These are phyloP conservation scores for Dryomyza anilis DNA, from an alignment of 2,888 invertebrate species.

Conservation along the genomic window DNA sequence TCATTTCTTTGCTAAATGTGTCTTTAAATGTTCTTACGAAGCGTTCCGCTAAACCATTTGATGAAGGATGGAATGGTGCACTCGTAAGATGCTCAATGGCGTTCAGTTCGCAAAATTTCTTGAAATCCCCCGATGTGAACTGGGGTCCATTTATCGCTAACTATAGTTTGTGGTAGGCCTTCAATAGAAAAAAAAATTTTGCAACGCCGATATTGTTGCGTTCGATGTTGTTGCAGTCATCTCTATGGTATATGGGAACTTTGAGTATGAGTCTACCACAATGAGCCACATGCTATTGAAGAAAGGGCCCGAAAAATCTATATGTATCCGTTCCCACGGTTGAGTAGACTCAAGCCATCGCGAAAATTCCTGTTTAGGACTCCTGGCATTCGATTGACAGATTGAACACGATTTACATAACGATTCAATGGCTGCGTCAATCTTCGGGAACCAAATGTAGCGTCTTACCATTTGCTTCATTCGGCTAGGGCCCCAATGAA, in stretches of 20 bases:
- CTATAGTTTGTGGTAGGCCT: constrained; percentile 38
- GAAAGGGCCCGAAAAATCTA: constrained; percentile 30
- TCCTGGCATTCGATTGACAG: neutral
- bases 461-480: neutral
- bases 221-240: constrained; percentile 35
- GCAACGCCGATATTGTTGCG: constrained; percentile 35
- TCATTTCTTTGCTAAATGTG: constrained; percentile 22
- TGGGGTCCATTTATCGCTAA: constrained; percentile 42
- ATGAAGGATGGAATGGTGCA: constrained; percentile 39
- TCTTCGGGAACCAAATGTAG: neutral
- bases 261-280: constrained; percentile 29
- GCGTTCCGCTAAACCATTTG: constrained; percentile 41
- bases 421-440: too few relatives aligned
- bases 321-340: constrained; percentile 24
- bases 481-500: neutral
- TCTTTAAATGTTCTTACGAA: constrained; percentile 35
- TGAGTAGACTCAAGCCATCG: constrained; percentile 12
- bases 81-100: constrained; percentile 40
- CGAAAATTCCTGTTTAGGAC: constrained; percentile 7
- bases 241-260: constrained; percentile 22
- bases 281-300: constrained; percentile 31
- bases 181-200: constrained; percentile 39
- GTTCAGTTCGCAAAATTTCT: constrained; percentile 36
- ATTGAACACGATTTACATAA: too few relatives aligned
- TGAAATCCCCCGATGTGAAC: constrained; percentile 31